phyloP scores from a whole-genome alignment of 92 coral and sea anemone genomes.

The Epizoanthus fatuus region DNA sequence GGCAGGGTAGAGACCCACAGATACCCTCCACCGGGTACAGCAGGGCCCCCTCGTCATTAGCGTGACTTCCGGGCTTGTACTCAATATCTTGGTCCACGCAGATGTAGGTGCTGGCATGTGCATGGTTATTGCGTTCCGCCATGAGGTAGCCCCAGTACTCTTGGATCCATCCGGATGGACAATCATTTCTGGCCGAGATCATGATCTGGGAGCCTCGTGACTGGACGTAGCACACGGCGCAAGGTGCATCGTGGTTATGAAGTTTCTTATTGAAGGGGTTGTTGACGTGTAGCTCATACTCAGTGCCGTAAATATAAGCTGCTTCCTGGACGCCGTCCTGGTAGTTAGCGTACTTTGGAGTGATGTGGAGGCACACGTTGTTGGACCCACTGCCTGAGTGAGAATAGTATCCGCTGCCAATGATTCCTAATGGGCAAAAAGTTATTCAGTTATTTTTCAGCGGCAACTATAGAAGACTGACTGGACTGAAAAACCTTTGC shows the following conservation, averaged over 20 bases:
- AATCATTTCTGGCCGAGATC: slow-evolving; percentile 77
- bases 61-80: slow-evolving; percentile 55
- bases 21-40: slow-evolving; percentile 63
- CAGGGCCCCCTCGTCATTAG: slow-evolving; percentile 52
- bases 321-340: neutral
- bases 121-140: slow-evolving; percentile 64
- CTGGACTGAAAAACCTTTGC: no score
- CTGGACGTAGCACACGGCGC: slow-evolving; percentile 74
- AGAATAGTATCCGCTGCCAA: neutral
- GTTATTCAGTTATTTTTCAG: no score
- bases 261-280: slow-evolving; percentile 50
- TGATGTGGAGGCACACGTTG: neutral
- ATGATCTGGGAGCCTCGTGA: slow-evolving; percentile 67
- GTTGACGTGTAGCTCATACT: neutral
- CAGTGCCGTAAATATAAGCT: neutral
- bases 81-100: neutral
- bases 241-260: slow-evolving; percentile 13
- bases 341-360: neutral
- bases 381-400: neutral
- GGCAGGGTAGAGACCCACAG: slow-evolving; percentile 77
- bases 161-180: slow-evolving; percentile 81
- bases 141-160: slow-evolving; percentile 87
- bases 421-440: neutral
- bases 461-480: no score
- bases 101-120: neutral